Conservation (phyloP, 2,113 vertebrate genomes). For the Excalfactoria chinensis region DNA sequence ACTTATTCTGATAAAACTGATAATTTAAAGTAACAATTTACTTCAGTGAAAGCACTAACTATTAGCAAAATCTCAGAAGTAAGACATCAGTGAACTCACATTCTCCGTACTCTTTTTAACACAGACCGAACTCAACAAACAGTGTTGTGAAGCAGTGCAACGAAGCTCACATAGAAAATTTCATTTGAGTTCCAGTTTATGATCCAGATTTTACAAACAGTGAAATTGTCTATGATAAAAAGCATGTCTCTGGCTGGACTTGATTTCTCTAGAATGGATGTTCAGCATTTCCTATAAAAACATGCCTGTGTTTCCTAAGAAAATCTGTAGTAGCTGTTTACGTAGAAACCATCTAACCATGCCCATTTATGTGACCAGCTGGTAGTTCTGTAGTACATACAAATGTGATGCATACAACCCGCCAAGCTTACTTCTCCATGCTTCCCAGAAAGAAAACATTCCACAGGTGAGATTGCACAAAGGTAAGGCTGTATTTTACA, state of each 20-base stretch:
- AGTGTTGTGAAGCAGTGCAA: background rate
- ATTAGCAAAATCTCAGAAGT: constrained; percentile 45
- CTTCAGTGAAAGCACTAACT: background rate
- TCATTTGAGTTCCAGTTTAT: background rate
- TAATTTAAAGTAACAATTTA: constrained; percentile 40
- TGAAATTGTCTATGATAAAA: background rate
- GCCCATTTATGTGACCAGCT: accelerated
- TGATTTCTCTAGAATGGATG: background rate
- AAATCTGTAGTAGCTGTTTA: background rate
- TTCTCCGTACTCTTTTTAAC: background rate
- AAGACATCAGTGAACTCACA: constrained; percentile 4
- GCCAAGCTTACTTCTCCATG: background rate
- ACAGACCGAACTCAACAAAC: constrained; percentile 50
- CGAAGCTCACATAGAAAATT: background rate
- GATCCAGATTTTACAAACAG: background rate
- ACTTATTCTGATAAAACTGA: background rate
- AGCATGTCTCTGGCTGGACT: background rate
- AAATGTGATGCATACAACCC: background rate
- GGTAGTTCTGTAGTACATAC: background rate
- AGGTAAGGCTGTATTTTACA: background rate
- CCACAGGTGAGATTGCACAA: background rate
- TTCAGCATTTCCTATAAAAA: background rate
- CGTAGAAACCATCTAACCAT: background rate
- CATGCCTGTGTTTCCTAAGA: accelerated
- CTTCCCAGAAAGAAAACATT: background rate